Evolutionary conservation across 2,888 invertebrate genomes (phyloP).

Genomic region (Melolontha melolontha): DNA sequence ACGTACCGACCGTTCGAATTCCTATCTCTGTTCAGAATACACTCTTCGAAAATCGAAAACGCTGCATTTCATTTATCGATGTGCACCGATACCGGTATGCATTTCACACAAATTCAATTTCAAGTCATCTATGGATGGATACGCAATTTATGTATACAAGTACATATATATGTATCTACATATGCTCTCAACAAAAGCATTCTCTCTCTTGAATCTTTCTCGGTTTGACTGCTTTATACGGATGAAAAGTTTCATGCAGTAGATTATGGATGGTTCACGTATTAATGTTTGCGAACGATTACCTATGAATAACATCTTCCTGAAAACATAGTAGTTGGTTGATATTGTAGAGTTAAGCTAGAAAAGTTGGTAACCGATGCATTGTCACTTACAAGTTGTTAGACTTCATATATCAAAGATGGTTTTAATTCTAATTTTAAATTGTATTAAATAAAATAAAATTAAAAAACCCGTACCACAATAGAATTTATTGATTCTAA

Average conservation of each 20-base stretch:
- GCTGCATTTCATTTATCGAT: conserved; percentile 51
- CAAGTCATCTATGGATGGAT: conserved; percentile 17
- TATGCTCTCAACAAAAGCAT: neutral
- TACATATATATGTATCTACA: conserved; percentile 1
- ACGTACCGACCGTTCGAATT: conserved; percentile 8
- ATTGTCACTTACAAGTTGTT: no score
- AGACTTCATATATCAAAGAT: no score
- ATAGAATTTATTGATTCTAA: no score
- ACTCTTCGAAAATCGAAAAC: conserved; percentile 46
- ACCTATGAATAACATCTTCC: conserved; percentile 22
- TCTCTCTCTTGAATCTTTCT: conserved; percentile 23
- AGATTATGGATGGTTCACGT: conserved; percentile 11
- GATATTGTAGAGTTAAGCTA: neutral
- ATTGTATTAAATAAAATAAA: no score
- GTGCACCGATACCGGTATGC: conserved; percentile 21
- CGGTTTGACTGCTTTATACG: conserved; percentile 26
- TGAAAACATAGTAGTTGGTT: neutral
- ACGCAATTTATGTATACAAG: conserved; percentile 15
- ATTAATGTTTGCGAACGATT: conserved; percentile 26
- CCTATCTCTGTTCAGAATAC: conserved; percentile 17
- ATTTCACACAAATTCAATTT: conserved; percentile 31
- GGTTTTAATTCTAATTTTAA: no score
- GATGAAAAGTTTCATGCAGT: conserved; percentile 22
- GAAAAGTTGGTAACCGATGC: no score
- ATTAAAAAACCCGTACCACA: no score